phyloP scores from a whole-genome alignment of 2,888 invertebrate species.

The Hydraecia micacea region DNA sequence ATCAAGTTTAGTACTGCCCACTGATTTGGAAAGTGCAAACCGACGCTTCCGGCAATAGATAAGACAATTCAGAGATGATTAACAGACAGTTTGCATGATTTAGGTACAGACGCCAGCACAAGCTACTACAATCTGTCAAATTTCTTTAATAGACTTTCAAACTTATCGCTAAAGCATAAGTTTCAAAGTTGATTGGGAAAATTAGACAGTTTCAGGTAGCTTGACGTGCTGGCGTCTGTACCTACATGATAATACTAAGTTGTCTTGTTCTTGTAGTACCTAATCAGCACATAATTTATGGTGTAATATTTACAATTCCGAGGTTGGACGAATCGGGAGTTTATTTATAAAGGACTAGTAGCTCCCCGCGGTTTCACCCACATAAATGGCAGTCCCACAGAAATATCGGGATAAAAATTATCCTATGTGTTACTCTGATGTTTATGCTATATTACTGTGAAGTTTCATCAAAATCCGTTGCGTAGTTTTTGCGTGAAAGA shows the following conservation, averaged over 20 bases:
- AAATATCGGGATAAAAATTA: background rate
- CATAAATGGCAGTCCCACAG: background rate
- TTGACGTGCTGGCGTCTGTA: too few species aligned
- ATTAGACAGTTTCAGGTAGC: too few species aligned
- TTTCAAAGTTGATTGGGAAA: too few species aligned
- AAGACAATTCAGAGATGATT: constrained; percentile 10
- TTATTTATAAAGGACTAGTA: background rate
- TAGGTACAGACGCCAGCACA: too few species aligned
- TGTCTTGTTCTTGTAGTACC: background rate
- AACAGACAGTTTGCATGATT: background rate
- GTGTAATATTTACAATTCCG: background rate
- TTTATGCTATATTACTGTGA: background rate
- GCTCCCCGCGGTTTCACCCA: background rate
- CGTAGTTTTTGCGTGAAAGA: too few species aligned
- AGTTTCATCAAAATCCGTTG: too few species aligned
- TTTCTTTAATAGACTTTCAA: too few species aligned
- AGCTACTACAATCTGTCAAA: too few species aligned
- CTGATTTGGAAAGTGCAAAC: constrained; percentile 17
- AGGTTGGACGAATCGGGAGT: background rate
- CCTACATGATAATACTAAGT: background rate
- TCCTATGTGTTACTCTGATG: background rate
- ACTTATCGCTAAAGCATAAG: too few species aligned
- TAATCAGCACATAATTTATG: background rate
- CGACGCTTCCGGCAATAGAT: background rate
- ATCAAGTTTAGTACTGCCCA: constrained; percentile 15